Evolutionary conservation across 2,888 invertebrate genomes (phyloP), one percentile per base, ranked within the genome.

Genomic region (Drosophila formosana): DNA sequence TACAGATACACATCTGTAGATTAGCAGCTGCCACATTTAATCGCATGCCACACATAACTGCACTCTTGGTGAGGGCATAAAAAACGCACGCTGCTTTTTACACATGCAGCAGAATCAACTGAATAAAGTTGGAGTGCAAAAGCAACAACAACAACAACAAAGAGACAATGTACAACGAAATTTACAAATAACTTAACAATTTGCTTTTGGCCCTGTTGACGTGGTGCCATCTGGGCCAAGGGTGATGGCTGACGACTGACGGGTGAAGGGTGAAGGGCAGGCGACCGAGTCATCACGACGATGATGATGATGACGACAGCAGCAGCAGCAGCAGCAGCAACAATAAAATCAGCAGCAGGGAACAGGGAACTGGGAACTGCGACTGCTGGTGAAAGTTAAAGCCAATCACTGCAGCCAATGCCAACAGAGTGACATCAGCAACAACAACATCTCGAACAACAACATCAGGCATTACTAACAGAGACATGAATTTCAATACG

Each of bases 121-220:
- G 62, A 28, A 28, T 28, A 28, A 28, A 28, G n/a, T 8, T 28
- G 37, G 23, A 41, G n/a, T 34, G 34, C 34, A 55, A 63, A 57
- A 62, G 2, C 30, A 58, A 47, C 13, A 69, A 66, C 18, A 71
- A 68, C 58, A 46, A 47, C 45, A 73, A 56, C 37, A 58, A 47
- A 57, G 53, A 77, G 64, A 58, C 69, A 73, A 50, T 58, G 77
- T 69, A 82, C 85, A 81, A 55, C 71, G 71, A 82, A 76, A 72
- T 81, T 84, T 82, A 85, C 89, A 85, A 85, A 89, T 85, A 85
- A 89, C 75, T 85, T 89, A 89, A 85, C 88, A 85, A 89, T 85
- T 85, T 89, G 85, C 85, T 85, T 78, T 81, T 82, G 73, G 84
- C 85, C 67, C 68, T 74, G 73, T 71, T 75, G 66, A 78, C 58